Base-by-base conservation (phyloP, 2,797 vertebrate species). In the Gephyroberyx darwinii region DNA sequence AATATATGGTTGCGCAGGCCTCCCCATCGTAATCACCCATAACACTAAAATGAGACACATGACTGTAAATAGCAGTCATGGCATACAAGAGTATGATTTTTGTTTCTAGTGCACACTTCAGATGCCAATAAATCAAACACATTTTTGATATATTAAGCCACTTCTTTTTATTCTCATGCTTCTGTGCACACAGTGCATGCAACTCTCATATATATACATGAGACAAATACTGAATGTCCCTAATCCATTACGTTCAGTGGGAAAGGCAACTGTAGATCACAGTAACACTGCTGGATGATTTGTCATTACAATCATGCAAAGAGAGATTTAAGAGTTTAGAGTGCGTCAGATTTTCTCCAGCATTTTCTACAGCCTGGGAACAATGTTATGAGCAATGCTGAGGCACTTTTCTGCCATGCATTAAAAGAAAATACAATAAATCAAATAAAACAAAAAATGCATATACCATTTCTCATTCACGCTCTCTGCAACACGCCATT, bases 1-100 rank as follows among this genome's bases (percentile, higher is more conserved):
- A 90, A 90, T 91, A 90, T 90, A 91, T 82, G 85, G 84, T 86
- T 79, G 71, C 82, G 62, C 88, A 86, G 89, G 84, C 85, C 88
- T 85, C 80, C 85, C 90, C 84, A 84, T 91, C 91, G 87, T 93
- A 93, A 93, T 93, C 90, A 90, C 91, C 90, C 88, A 91, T 91
- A 92, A 91, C 90, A 92, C 89, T 91, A 89, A 91, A 92, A 90
- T 89, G 88, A 92, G 88, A 90, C 86, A 83, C 89, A 90, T 86
- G 88, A 89, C 92, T 88, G 87, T 91, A 90, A 91, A 92, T 88
- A 86, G 88, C 86, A 91, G 90, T 89, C 87, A 89, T 88, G 87
- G 90, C 86, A 89, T 90, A 91, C 87, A 89, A 87, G 90, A 90
- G 87, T 89, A 85, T 89, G 87, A 87, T 88, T 90, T 90, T 90